Evolutionary conservation across 2,797 vertebrate genomes (phyloP).

Genomic region (Clarias laeviceps): DNA sequence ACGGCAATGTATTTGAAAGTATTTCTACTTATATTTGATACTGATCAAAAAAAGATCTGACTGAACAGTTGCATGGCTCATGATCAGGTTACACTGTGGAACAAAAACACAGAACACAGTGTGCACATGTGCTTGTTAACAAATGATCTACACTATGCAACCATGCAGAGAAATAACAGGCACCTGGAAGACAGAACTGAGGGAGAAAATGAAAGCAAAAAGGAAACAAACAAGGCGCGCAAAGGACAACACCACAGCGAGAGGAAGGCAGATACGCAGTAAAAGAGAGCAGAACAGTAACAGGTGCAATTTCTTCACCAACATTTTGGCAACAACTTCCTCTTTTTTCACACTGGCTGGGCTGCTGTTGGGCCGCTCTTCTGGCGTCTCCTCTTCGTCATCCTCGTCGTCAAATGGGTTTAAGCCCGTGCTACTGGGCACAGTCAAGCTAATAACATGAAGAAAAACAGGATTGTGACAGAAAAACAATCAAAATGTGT

Average conservation of each 20-base stretch:
- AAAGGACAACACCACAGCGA: background rate
- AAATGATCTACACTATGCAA: slow-evolving; percentile 52
- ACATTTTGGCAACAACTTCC: slow-evolving; percentile 92
- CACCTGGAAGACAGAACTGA: slow-evolving; percentile 37
- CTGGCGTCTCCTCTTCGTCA: slow-evolving; percentile 77
- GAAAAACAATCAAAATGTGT: background rate
- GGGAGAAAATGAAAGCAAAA: slow-evolving; percentile 45
- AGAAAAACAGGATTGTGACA: slow-evolving; percentile 82
- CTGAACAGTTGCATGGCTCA: slow-evolving; percentile 29
- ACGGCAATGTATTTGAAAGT: too few relatives aligned
- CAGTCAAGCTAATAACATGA: slow-evolving; percentile 85
- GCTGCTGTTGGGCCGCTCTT: slow-evolving; percentile 79
- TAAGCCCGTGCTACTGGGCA: slow-evolving; percentile 84
- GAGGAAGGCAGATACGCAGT: background rate
- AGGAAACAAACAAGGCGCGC: background rate
- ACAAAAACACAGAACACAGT: slow-evolving; percentile 56
- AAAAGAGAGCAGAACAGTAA: slow-evolving; percentile 48
- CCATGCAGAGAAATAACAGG: slow-evolving; percentile 68
- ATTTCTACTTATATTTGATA: background rate
- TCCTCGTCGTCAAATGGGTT: slow-evolving; percentile 95
- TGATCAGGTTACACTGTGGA: slow-evolving; percentile 52
- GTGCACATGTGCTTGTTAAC: slow-evolving; percentile 38
- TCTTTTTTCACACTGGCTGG: slow-evolving; percentile 90
- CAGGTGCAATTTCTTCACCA: slow-evolving; percentile 82
- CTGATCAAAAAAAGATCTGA: slow-evolving; percentile 33